phyloP scores from a whole-genome alignment of 2,797 vertebrate genomes.

The Morus bassanus region DNA sequence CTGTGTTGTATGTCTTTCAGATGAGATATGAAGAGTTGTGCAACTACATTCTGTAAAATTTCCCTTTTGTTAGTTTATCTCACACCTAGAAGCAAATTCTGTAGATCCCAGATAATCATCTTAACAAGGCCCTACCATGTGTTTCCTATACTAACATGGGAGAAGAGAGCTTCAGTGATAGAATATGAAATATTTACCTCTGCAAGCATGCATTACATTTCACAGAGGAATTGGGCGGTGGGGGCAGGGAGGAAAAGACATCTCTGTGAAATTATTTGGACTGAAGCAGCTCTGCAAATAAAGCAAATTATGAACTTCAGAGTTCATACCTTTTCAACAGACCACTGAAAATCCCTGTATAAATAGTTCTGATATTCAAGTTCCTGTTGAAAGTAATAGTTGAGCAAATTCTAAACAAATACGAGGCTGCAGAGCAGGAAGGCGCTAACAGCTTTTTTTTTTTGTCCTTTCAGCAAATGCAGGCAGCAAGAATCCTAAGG shows the following conservation, averaged over 20 bases:
- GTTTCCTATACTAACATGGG: neutral
- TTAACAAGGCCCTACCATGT: constrained; percentile 3
- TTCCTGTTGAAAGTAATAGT: constrained; percentile 39
- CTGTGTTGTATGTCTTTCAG: neutral
- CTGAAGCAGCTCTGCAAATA: constrained; percentile 59
- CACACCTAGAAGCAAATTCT: constrained; percentile 6
- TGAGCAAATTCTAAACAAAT: constrained; percentile 37
- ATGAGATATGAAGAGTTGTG: constrained; percentile 9
- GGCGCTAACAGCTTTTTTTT: neutral
- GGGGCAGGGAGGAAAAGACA: neutral
- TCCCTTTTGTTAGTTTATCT: constrained; percentile 36
- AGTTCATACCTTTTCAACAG: constrained; percentile 14
- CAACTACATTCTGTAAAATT: constrained; percentile 17
- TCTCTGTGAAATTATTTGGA: constrained; percentile 27
- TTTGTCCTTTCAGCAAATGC: neutral
- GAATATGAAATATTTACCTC: constrained; percentile 56
- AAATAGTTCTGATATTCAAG: constrained; percentile 49
- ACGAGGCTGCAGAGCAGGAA: neutral
- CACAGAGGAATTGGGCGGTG: neutral
- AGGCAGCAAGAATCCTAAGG: neutral
- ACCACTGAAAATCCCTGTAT: constrained; percentile 43
- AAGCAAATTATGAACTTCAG: constrained; percentile 38
- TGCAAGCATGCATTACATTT: constrained; percentile 18
- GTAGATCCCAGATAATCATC: constrained; percentile 42
- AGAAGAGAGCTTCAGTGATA: neutral